Evolutionary conservation across 2,888 invertebrate species (phyloP).

Genomic region (Cryptus armator): DNA sequence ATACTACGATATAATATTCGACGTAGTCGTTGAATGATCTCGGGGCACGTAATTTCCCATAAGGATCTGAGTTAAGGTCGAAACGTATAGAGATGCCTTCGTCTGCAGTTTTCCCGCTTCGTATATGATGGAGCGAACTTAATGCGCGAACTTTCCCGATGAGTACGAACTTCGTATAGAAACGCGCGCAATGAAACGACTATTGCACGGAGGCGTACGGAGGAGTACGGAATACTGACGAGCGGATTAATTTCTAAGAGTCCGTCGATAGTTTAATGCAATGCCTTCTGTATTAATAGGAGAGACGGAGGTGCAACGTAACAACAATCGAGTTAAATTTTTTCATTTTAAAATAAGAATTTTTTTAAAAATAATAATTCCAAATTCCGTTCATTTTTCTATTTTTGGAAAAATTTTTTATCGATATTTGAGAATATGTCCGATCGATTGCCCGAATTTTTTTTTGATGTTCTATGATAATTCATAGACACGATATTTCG

Average conservation of each 20-base stretch:
- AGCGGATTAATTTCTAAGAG: slow-evolving; percentile 26
- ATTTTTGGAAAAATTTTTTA: too few species aligned
- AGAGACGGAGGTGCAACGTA: background rate
- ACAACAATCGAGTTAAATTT: too few species aligned
- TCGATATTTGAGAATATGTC: too few species aligned
- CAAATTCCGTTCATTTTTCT: too few species aligned
- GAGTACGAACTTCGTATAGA: slow-evolving; percentile 11
- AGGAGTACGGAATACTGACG: slow-evolving; percentile 34
- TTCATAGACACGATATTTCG: too few species aligned
- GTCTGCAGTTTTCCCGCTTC: slow-evolving; percentile 17
- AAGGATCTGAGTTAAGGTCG: slow-evolving; percentile 8
- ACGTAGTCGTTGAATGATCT: background rate
- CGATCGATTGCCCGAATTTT: too few species aligned
- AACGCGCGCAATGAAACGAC: slow-evolving; percentile 1
- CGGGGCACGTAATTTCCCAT: slow-evolving; percentile 21
- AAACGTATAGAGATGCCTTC: background rate
- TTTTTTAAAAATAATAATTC: too few species aligned
- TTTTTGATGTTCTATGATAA: too few species aligned
- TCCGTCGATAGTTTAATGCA: background rate
- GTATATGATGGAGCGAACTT: background rate
- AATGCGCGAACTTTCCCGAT: slow-evolving; percentile 20
- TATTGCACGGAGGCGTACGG: background rate
- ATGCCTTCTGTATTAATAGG: background rate
- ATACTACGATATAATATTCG: background rate
- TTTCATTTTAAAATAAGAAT: too few species aligned